A percentile compares a stretch with the other conserved stretches of the same genome.
Conservation (phyloP, 2,113 vertebrate genomes). For the Agapornis roseicollis region DNA sequence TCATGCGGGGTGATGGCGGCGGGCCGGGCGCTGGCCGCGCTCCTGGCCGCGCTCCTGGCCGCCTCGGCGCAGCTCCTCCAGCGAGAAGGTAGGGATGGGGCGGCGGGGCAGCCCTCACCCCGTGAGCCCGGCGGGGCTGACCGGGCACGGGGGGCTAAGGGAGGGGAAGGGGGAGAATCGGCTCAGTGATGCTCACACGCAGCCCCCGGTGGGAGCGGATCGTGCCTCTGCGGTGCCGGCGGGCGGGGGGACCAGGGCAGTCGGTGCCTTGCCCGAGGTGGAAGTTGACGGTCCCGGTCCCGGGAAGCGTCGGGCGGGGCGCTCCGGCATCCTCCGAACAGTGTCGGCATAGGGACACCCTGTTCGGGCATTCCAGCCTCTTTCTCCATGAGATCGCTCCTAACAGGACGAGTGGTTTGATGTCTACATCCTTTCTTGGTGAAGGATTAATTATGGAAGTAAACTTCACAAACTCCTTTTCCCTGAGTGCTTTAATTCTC, state of each 20-base stretch:
- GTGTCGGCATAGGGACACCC: rapidly evolving
- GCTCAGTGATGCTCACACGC: not conserved
- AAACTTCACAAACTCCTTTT: not conserved
- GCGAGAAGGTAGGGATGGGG: not conserved
- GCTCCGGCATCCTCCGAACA: rapidly evolving
- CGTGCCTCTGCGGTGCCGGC: not conserved
- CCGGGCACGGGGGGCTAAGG: not conserved
- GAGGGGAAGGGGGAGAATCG: not conserved
- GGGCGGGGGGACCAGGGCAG: not conserved
- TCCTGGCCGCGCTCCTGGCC: not conserved
- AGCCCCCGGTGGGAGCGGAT: not conserved
- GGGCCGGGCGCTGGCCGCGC: not conserved
- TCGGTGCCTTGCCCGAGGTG: not conserved
- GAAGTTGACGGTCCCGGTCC: not conserved
- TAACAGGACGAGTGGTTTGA: rapidly evolving
- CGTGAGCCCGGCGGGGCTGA: not conserved
- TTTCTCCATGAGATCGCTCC: not conserved
- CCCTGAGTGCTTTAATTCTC: rapidly evolving
- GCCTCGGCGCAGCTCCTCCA: not conserved
- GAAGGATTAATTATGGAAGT: not conserved
- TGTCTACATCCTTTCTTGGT: not conserved
- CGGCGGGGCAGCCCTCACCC: no score
- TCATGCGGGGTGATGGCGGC: not conserved
- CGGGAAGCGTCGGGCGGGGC: not conserved
- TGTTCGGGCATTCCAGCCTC: rapidly evolving